Percentiles rank a stretch among this genome's conserved stretches.
These are phyloP conservation scores for Gadus macrocephalus DNA, from an alignment of 2,113 vertebrate genomes.

Conservation along the genomic window DNA sequence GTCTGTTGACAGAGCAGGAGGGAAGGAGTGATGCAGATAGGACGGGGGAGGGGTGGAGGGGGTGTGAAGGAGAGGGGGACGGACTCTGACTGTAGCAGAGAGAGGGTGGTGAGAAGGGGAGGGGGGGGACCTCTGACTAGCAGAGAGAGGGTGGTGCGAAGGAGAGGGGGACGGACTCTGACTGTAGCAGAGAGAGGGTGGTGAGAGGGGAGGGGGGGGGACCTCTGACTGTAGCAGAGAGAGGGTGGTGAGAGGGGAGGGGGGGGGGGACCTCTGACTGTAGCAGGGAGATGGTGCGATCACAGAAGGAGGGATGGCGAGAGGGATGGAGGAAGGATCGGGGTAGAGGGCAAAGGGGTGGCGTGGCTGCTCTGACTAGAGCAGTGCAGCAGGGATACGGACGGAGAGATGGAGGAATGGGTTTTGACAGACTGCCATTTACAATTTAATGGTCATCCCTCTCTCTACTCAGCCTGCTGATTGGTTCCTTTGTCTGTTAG, in stretches of 20 bases:
- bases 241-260: not conserved
- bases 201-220: not conserved
- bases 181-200: no score
- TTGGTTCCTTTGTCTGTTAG: conserved; percentile 14
- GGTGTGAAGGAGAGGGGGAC: not conserved
- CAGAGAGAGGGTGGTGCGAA: not conserved
- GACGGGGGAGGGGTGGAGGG: not conserved
- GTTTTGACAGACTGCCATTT: conserved; percentile 56
- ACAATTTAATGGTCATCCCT: conserved; percentile 47
- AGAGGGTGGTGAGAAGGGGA: no score
- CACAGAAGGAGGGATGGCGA: conserved; percentile 30
- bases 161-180: not conserved
- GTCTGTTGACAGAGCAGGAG: conserved; percentile 17
- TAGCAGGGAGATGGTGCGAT: not conserved
- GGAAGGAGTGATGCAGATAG: not conserved
- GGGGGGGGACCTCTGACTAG: not conserved
- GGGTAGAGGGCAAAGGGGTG: conserved; percentile 14
- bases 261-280: not conserved
- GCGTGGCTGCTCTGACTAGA: conserved; percentile 37
- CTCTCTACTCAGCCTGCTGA: conserved; percentile 12
- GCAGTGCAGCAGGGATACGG: not conserved
- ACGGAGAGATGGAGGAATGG: conserved; percentile 37
- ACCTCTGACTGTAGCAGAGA: no score
- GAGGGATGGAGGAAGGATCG: no score
- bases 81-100: not conserved